Evolutionary conservation across 2,888 invertebrate species (phyloP), one percentile per base, ranked within the genome.

Genomic region (Pseudoips prasinana): DNA sequence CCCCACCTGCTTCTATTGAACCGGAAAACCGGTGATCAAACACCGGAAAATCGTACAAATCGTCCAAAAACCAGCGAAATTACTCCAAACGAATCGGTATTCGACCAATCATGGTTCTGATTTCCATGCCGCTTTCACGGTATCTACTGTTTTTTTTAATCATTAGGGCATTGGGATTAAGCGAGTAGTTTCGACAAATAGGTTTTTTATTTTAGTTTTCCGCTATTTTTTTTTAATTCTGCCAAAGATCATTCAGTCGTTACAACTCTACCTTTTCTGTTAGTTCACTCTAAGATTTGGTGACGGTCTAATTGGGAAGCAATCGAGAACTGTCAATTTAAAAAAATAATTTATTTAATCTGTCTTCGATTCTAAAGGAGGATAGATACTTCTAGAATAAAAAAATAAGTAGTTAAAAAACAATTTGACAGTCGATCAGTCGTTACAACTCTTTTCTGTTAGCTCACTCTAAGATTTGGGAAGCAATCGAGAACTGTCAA

Each of bases 31-130:
- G 64, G 74, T 76, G 78, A 52, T 70, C 84, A 81, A 86, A 81
- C 77, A 81, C 68, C 86, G 84, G 83, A 86, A 87, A 86, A 88
- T 86, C 81, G 72, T 65, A 73, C 71, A 84, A 85, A 85, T 85
- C 79, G 69, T 66, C 73, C 73, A 81, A 83, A 84, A 82, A 75
- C 81, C 80, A 58, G 76, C 77, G 70, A 83, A 84, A 83, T 83
- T 78, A 67, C 68, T 69, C 73, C 67, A 74, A 77, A 75, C 72
- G 73, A 79, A 75, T 74, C 74, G 71, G 52, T 67, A 68, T 66
- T 73, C 66, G 58, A 69, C 72, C 74, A 75, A 79, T 78, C 67
- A 69, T 49, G 58, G 57, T 46, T 52, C 51, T 55, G 68, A 81
- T 78, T 79, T 76, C 64, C 44, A 78, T 70, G 76, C 69, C 63